Base-by-base conservation (phyloP, 2,888 invertebrate genomes). In the Aelia acuminata region DNA sequence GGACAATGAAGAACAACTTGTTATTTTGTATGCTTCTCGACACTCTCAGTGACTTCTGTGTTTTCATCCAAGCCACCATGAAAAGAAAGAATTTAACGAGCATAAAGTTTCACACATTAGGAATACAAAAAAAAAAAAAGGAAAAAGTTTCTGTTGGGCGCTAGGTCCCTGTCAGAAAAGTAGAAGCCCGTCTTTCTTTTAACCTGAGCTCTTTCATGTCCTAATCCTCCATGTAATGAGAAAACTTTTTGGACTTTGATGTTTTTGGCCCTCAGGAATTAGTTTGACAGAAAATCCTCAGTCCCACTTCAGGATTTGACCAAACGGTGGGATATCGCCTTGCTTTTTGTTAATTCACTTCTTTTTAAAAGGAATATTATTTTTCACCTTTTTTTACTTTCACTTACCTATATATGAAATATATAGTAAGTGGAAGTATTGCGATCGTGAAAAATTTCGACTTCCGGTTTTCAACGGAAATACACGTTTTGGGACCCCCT, bases 211-310 rank as follows among this genome's bases (percentile, higher is more conserved):
- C 18, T 57, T 70, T 70, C 63, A 70, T 31, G 63, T 70, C 35
- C 63, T 70, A 70, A 70, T 70, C 63, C 63, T 70, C 35, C 31
- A 70, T 70, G 63, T 70, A 70, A 70, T 70, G 63, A 70, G 63
- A 70, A 31, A 70, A 70, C 63, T 70, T 70, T 70, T 70, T 70
- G 18, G 18, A 35, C 63, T 70, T 70, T 70, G 63, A 70, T 70
- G 63, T 70, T 70, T 70, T 20, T 18, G 15, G 22, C 35, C 26
- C 35, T 35, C 4, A 70, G 63, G 31, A 70, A 70, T 70, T 70
- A 70, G 63, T 70, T 70, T 5, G 63, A 3, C 31, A 20, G 63
- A 26, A 70, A 70, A 70, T 35, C 63, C 35, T 70, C 31, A 31
- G 35, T 70, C 63, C 35, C 63, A 70, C 63, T 70, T 4, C 1